Evolutionary conservation across 2,888 invertebrate genomes (phyloP).

Genomic region (Isotomurus palustris): DNA sequence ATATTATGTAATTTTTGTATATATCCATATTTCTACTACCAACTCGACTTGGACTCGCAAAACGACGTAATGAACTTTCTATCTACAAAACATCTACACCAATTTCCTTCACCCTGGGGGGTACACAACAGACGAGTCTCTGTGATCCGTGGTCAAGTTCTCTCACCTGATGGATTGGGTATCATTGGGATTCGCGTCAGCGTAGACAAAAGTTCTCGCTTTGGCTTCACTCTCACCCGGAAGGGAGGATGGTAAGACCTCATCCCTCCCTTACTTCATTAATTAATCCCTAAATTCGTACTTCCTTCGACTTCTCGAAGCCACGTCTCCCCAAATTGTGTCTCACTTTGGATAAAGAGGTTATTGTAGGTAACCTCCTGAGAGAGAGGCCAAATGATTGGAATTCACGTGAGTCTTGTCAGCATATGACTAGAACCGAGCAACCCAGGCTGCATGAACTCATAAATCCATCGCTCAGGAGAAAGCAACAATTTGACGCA

Average conservation of each 20-base stretch:
- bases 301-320: too few species aligned
- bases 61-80: neutral
- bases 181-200: constrained; percentile 96
- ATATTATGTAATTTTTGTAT: constrained; percentile 27
- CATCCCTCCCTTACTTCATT: neutral
- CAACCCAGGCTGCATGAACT: too few species aligned
- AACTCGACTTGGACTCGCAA: neutral
- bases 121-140: constrained; percentile 82
- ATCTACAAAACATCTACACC: neutral
- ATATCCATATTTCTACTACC: constrained; percentile 10
- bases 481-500: too few species aligned
- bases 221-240: constrained; percentile 92
- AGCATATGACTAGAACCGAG: too few species aligned
- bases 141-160: constrained; percentile 96
- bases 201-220: constrained; percentile 85
- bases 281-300: constrained; percentile 1
- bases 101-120: constrained; percentile 6
- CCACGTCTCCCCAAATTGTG: too few species aligned
- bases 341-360: too few species aligned
- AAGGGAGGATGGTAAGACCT: constrained; percentile 89
- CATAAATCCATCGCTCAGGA: too few species aligned
- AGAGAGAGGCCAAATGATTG: too few species aligned
- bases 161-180: constrained; percentile 88
- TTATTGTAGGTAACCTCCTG: too few species aligned
- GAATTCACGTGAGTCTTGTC: too few species aligned